Evolutionary conservation across 2,888 invertebrate species (phyloP).

Genomic region (Abrostola triplasia): DNA sequence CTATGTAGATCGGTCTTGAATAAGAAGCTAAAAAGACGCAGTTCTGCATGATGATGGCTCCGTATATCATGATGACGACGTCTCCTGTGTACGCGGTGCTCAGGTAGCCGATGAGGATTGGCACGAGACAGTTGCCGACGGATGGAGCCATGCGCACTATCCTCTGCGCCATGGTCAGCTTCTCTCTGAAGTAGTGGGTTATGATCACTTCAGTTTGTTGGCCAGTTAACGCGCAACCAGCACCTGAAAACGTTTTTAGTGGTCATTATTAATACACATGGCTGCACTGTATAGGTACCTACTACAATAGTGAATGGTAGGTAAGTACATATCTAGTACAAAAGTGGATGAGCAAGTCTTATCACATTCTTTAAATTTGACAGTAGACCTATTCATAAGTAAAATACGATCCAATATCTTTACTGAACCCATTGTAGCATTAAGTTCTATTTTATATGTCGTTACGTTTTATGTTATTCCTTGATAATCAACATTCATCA

Average conservation of each 20-base stretch:
- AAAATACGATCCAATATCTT: too few species aligned
- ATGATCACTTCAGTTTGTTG: conserved; percentile 89
- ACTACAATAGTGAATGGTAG: too few species aligned
- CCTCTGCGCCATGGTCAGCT: conserved; percentile 84
- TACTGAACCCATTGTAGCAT: too few species aligned
- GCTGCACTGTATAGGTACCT: too few species aligned
- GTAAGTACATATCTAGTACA: too few species aligned
- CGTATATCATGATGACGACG: conserved; percentile 87
- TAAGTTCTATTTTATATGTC: too few species aligned
- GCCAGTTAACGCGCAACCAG: conserved; percentile 87
- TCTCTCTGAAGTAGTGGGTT: conserved; percentile 88
- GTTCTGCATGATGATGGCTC: conserved; percentile 88
- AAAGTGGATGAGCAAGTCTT: too few species aligned
- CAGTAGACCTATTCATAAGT: too few species aligned
- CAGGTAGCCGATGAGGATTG: conserved; percentile 85
- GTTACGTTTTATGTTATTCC: too few species aligned
- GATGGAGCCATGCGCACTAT: conserved; percentile 86
- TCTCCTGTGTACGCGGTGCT: conserved; percentile 79
- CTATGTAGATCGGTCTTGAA: conserved; percentile 87
- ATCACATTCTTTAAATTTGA: too few species aligned
- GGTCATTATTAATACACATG: too few species aligned
- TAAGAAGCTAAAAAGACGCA: conserved; percentile 86
- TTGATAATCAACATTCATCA: conserved; percentile 1
- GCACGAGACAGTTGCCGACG: conserved; percentile 86
- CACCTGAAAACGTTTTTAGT: too few species aligned